These are phyloP conservation scores for Epizoanthus fatuus DNA, from an alignment of 92 coral and sea anemone species.

Conservation along the genomic window DNA sequence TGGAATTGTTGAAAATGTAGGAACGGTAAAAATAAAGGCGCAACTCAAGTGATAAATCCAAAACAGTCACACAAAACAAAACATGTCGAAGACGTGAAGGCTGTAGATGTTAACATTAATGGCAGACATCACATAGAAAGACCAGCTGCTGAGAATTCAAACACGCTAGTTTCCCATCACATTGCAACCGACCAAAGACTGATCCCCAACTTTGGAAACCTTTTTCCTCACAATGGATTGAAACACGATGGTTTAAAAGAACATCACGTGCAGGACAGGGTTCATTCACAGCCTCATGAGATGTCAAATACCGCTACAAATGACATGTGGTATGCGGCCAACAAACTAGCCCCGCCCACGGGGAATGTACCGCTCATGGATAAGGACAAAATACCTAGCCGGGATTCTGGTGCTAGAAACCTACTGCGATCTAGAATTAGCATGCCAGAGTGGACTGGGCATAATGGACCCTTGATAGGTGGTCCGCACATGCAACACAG, in stretches of 20 bases:
- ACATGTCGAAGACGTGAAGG: neutral
- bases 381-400: neutral
- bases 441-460: neutral
- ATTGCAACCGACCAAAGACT: conserved; percentile 37
- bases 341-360: neutral
- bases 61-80: conserved; percentile 2
- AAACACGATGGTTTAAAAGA: conserved; percentile 15
- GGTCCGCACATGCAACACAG: neutral
- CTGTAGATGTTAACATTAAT: conserved; percentile 5
- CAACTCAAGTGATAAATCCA: neutral
- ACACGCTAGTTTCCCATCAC: neutral
- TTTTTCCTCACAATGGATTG: conserved; percentile 11
- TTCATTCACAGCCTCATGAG: conserved; percentile 1
- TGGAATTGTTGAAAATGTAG: neutral
- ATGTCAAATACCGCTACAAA: neutral
- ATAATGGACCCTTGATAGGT: conserved; percentile 1
- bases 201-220: conserved; percentile 3
- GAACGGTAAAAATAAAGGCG: neutral
- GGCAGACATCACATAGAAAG: conserved; percentile 27
- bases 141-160: neutral
- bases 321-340: neutral
- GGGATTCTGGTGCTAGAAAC: neutral
- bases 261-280: neutral
- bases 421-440: neutral
- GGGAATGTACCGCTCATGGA: neutral